Evolutionary conservation across 2,888 invertebrate genomes (phyloP).

Genomic region (Anthrax anthrax): DNA sequence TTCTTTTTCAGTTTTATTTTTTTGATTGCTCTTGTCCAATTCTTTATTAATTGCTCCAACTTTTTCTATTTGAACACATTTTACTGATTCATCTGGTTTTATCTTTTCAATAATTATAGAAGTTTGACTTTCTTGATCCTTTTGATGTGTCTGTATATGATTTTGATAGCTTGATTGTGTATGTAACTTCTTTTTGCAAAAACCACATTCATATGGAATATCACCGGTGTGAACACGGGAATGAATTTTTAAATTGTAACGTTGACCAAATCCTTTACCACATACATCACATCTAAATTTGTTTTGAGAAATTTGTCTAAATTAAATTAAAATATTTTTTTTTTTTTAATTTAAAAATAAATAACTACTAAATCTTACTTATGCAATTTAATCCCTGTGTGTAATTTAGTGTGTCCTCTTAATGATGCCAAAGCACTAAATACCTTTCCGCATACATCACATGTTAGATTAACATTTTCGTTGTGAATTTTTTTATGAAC

Average conservation of each 20-base stretch:
- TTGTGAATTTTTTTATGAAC: slow-evolving; percentile 45
- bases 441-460: slow-evolving; percentile 39
- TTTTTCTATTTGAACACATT: too few relatives aligned
- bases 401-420: slow-evolving; percentile 31
- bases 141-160: slow-evolving; percentile 32
- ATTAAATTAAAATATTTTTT: neutral
- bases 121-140: slow-evolving; percentile 19
- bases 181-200: slow-evolving; percentile 31
- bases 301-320: neutral
- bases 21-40: neutral
- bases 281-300: slow-evolving; percentile 29
- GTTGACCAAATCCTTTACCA: slow-evolving; percentile 33
- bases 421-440: slow-evolving; percentile 35
- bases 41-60: too few relatives aligned
- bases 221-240: slow-evolving; percentile 33
- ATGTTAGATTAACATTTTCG: slow-evolving; percentile 39
- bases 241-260: slow-evolving; percentile 33
- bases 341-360: neutral
- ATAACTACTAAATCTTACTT: slow-evolving; percentile 21
- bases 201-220: slow-evolving; percentile 32
- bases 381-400: slow-evolving; percentile 33
- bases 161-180: slow-evolving; percentile 32
- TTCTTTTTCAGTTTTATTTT: neutral
- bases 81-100: neutral
- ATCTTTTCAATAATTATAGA: neutral